phyloP scores from a whole-genome alignment of 2,113 vertebrate species.

The Urocitellus parryii region DNA sequence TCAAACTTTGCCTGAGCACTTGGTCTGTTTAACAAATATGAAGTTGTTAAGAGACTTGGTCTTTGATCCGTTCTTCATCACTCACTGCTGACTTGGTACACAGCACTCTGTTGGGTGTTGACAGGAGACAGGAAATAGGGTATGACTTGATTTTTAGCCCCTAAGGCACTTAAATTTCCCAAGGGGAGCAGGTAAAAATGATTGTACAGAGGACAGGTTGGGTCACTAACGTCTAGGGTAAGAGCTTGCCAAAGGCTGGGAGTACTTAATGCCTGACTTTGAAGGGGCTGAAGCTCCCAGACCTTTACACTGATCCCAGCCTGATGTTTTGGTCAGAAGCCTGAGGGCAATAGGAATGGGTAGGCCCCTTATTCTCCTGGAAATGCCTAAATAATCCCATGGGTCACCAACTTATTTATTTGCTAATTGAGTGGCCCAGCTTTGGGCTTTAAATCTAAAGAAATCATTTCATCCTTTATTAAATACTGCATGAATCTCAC shows the following conservation, averaged over 20 bases:
- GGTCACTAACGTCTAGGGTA: not conserved
- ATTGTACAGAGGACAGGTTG: not conserved
- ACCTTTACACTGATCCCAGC: not conserved
- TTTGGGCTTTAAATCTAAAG: slow-evolving; percentile 73
- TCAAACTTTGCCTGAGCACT: not conserved
- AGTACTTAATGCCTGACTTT: not conserved
- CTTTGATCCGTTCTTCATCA: not conserved
- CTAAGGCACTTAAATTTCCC: not conserved
- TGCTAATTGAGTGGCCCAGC: slow-evolving; percentile 75
- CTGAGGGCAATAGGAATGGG: not conserved
- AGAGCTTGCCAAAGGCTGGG: not conserved
- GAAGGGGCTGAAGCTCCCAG: not conserved
- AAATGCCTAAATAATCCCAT: slow-evolving; percentile 59
- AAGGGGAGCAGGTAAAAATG: not conserved
- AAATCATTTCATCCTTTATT: slow-evolving; percentile 78
- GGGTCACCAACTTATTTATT: slow-evolving; percentile 78
- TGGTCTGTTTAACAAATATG: not conserved
- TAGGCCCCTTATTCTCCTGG: slow-evolving; percentile 31
- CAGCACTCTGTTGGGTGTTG: not conserved
- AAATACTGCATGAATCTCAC: slow-evolving; percentile 68
- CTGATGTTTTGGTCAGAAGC: slow-evolving; percentile 32
- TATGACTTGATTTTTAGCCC: not conserved
- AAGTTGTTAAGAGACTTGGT: not conserved
- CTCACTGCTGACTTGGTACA: not conserved
- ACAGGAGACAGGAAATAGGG: not conserved